phyloP scores from a whole-genome alignment of 2,113 vertebrate species.

The Symphodus melops region DNA sequence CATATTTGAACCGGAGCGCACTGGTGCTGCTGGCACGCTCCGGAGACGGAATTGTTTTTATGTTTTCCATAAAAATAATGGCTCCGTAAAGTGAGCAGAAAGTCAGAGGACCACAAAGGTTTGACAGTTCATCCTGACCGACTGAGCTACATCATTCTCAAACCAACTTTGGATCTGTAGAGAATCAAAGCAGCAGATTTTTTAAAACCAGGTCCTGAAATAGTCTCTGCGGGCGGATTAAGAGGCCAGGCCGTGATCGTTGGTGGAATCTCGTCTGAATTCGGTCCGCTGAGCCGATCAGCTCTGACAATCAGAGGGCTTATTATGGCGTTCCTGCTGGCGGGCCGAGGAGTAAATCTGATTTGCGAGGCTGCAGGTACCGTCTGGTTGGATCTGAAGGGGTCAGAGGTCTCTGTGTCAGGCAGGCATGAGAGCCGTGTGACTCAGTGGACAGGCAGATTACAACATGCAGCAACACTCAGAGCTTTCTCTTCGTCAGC shows the following conservation, averaged over 20 bases:
- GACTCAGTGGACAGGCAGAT: conserved; percentile 29
- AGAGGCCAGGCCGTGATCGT: neutral
- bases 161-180: neutral
- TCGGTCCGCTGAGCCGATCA: conserved; percentile 29
- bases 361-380: conserved; percentile 55
- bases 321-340: conserved; percentile 2
- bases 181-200: no score
- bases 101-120: no score
- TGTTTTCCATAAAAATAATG: no score
- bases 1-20: no score
- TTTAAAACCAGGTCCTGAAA: neutral
- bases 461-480: neutral
- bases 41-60: no score
- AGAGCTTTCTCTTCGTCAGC: neutral
- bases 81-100: no score
- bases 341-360: conserved; percentile 45
- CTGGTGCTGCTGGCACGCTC: no score
- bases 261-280: neutral
- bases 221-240: neutral
- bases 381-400: conserved; percentile 30
- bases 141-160: no score
- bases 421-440: conserved; percentile 18
- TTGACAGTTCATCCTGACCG: no score
- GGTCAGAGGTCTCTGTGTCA: conserved; percentile 60
- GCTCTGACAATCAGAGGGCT: conserved; percentile 27